A percentile compares a stretch with the other conserved stretches of the same genome.
These are phyloP conservation scores for Lordiphosa mommai DNA, from an alignment of 1,140 invertebrate genomes.

Conservation along the genomic window DNA sequence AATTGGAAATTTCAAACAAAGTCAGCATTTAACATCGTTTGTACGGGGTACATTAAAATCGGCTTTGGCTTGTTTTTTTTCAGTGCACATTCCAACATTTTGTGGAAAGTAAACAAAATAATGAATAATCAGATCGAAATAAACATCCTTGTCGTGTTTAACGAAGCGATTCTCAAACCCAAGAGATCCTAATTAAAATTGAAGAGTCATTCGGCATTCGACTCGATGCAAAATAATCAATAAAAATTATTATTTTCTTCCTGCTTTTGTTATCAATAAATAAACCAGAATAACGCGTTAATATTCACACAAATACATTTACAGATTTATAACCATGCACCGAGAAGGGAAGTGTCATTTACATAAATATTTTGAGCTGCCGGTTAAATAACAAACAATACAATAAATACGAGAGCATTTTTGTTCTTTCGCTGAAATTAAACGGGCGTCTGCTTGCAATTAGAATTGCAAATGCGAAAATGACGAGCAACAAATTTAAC, in stretches of 20 bases:
- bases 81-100: no score
- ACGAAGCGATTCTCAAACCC: no score
- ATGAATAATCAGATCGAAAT: no score
- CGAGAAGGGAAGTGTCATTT: slow-evolving; percentile 25
- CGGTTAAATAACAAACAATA: slow-evolving; percentile 3
- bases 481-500: slow-evolving; percentile 20
- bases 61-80: no score
- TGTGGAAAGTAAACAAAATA: no score
- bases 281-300: slow-evolving; percentile 57
- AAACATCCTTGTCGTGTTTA: no score
- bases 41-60: no score
- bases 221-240: not conserved
- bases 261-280: slow-evolving; percentile 51
- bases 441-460: slow-evolving; percentile 46
- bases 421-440: slow-evolving; percentile 45
- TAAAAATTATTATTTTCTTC: slow-evolving; percentile 29
- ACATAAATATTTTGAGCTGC: slow-evolving; percentile 14
- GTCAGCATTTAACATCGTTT: no score
- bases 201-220: no score
- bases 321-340: slow-evolving; percentile 1
- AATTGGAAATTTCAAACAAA: no score
- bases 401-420: slow-evolving; percentile 1
- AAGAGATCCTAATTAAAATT: no score
- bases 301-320: slow-evolving; percentile 4
- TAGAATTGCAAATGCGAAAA: slow-evolving; percentile 65